These are phyloP conservation scores for Pseudolycoriella hygida DNA, from an alignment of 2,888 invertebrate genomes.

Conservation along the genomic window DNA sequence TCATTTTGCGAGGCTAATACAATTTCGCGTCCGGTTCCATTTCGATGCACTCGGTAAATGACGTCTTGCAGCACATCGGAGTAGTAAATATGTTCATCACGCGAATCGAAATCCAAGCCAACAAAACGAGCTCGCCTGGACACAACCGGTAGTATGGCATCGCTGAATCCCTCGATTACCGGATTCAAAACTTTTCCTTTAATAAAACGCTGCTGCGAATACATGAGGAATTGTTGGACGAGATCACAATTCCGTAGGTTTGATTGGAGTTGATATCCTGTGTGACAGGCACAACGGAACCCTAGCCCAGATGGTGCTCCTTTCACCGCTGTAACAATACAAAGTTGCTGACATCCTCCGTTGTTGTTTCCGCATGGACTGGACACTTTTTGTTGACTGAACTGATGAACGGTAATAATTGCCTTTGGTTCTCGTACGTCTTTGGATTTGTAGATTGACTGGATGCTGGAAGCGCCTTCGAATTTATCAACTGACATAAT, in stretches of 20 bases:
- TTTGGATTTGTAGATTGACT: slow-evolving; percentile 60
- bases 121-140: slow-evolving; percentile 84
- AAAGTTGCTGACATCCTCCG: slow-evolving; percentile 86
- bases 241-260: slow-evolving; percentile 65
- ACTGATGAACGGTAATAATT: slow-evolving; percentile 60
- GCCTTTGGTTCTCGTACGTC: slow-evolving; percentile 71
- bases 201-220: slow-evolving; percentile 88
- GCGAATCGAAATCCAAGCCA: slow-evolving; percentile 84
- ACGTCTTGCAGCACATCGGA: slow-evolving; percentile 94
- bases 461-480: slow-evolving; percentile 59
- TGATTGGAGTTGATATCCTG: slow-evolving; percentile 59
- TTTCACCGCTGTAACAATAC: slow-evolving; percentile 66
- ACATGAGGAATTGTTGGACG: slow-evolving; percentile 81
- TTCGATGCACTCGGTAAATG: slow-evolving; percentile 66
- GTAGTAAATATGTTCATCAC: slow-evolving; percentile 85
- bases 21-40: slow-evolving; percentile 66
- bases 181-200: slow-evolving; percentile 83
- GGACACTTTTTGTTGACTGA: slow-evolving; percentile 55
- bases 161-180: slow-evolving; percentile 77
- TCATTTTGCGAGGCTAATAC: slow-evolving; percentile 92
- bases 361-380: slow-evolving; percentile 79
- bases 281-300: slow-evolving; percentile 80
- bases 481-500: slow-evolving; percentile 77
- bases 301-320: slow-evolving; percentile 50
- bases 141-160: slow-evolving; percentile 88